phyloP scores from a whole-genome alignment of 2,888 invertebrate genomes.

The Parnassius apollo region DNA sequence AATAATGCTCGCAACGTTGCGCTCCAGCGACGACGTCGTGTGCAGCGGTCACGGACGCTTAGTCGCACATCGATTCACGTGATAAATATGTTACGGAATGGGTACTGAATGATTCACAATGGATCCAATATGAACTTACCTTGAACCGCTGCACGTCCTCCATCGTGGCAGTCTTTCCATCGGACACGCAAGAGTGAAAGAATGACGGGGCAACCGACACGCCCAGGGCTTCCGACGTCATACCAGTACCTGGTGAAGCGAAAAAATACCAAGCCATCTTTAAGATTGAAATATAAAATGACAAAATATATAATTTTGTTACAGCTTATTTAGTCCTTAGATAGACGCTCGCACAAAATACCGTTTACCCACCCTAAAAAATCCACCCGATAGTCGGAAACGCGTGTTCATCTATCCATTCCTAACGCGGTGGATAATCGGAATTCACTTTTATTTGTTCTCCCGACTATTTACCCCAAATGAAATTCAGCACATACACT shows the following conservation, averaged over 20 bases:
- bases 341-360: no score
- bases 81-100: constrained; percentile 10
- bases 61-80: constrained; percentile 8
- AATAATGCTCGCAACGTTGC: constrained; percentile 12
- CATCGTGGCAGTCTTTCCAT: constrained; percentile 96
- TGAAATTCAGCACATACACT: no score
- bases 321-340: no score
- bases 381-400: no score
- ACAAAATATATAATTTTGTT: no score
- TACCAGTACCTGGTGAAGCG: constrained; percentile 85
- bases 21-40: constrained; percentile 6
- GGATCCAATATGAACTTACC: constrained; percentile 75
- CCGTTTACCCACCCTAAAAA: no score
- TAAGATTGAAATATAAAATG: no score
- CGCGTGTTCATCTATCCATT: no score
- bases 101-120: constrained; percentile 9
- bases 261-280: not conserved
- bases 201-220: constrained; percentile 98
- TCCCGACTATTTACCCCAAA: no score
- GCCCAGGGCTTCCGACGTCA: constrained; percentile 97
- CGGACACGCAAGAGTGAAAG: constrained; percentile 97
- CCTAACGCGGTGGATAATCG: no score
- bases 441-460: no score
- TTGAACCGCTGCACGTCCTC: constrained; percentile 97
- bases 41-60: constrained; percentile 17